Base-by-base conservation (phyloP, 2,797 vertebrate genomes). In the Silurus lanzhouensis region DNA sequence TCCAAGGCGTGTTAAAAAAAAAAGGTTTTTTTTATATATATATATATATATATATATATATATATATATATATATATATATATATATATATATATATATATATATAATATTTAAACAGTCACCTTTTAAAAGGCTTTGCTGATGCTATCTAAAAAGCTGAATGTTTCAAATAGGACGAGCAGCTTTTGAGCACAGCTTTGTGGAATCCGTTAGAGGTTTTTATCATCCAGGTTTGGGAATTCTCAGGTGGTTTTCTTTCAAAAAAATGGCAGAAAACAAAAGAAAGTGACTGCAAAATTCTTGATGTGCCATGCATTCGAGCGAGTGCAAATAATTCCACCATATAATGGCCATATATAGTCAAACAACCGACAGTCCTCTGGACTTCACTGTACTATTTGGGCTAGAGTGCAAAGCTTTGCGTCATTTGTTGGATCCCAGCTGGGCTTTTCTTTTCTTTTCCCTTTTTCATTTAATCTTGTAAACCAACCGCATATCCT, bases 271-370 rank as follows among this genome's bases (percentile, higher is more conserved):
- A 38, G 20, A 12, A 60, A 60, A 81, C 82, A 64, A 66, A 66
- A 84, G 81, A 76, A 81, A 64, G 81, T 64, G 55, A 27, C 52
- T 60, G 6, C 10, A 10, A 74, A n/a, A 80, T 88, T 84, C 61
- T 74, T 60, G 67, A 70, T 76, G 22, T 20, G 31, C 22, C 5
- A 25, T 19, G 19, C 25, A 38, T 31, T 31, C 61, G 27, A 19
- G 67, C 60, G 13, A 22, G 76, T 31, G 8, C 64, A 61, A 74
- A 48, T 63, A 68, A 38, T 81, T 81, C 68, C 64, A 80, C 82
- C 77, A 27, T 70, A 60, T 14, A 22, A 78, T 66, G n/a, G 58
- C 87, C 87, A 67, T 88, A 86, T 86, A 88, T 86, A 86, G 87
- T 84, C 85, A 84, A 55, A 68, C 63, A 67, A 67, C 31, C 31